Base-by-base conservation (phyloP, 2,113 vertebrate species). In the Xiphorhynchus elegans region DNA sequence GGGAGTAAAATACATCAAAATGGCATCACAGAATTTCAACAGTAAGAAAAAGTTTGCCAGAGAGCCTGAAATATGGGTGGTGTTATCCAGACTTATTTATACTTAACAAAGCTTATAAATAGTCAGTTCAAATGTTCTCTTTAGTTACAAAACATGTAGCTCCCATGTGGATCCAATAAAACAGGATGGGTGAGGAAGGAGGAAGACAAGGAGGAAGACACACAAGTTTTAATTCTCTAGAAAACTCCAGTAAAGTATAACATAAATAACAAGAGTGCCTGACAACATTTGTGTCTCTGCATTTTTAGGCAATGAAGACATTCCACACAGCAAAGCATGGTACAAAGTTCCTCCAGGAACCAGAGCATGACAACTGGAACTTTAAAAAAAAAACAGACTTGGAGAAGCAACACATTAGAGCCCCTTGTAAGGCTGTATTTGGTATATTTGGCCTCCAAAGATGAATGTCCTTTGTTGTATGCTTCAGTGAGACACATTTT, bases 231-330 rank as follows among this genome's bases (percentile, higher is more conserved):
- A 79, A 39, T 64, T 90, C 49, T 83, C 7, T 47, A 35, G 4
- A 0, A 0, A 93, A 26, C 26, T 72, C 20, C 23, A 56, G 16
- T 26, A 3, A 68, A 59, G 9, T 55, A n/a, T 7, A n/a, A 53
- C 31, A 59, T 17, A 16, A 13, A 37, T 17, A 49, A 40, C 21
- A 37, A 23, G 6, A 33, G 6, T 11, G 2, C 5, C 23, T 42
- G 26, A 13, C 66, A 74, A 24, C 13, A 29, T n/a, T 60, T 31
- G 5, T 24, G 39, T 39, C 6, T 89, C 42, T 59, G 11, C 25
- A 40, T 14, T 63, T 47, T 56, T 9, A 40, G 21, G 29, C 46
- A 44, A 6, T 2, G 6, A 60, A 42, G 35, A 11, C 9, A 39
- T 29, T 58, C 7, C 40, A 67, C 6, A 21, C 10, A 63, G 33